A percentile compares a stretch with the other conserved stretches of the same genome.
These are phyloP conservation scores for Mythimna ferrago DNA, from an alignment of 2,888 invertebrate genomes.

Conservation along the genomic window DNA sequence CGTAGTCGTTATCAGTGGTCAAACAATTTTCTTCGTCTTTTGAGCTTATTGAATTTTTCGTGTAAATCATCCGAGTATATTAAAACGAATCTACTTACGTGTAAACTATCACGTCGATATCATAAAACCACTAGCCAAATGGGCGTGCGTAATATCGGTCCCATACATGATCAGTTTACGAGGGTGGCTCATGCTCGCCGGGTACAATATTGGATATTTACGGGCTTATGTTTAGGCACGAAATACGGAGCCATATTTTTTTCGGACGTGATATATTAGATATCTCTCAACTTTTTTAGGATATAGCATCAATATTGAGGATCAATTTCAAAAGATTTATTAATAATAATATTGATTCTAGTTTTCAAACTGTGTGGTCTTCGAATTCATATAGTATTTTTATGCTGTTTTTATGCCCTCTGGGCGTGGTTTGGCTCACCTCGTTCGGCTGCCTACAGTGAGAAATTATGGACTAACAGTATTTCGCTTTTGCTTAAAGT, in stretches of 20 bases:
- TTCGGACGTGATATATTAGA: conserved; percentile 20
- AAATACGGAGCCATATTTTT: conserved; percentile 26
- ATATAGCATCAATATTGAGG: conserved; percentile 34
- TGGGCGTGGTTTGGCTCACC: conserved; percentile 46
- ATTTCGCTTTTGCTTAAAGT: conserved; percentile 25
- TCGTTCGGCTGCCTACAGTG: conserved; percentile 17
- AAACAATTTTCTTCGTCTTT: no score
- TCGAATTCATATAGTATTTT: conserved; percentile 21
- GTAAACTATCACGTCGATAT: conserved; percentile 14
- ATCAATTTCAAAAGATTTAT: conserved; percentile 42
- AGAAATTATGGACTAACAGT: conserved; percentile 42
- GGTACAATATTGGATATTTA: conserved; percentile 35
- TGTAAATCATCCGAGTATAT: conserved; percentile 3
- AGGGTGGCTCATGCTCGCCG: conserved; percentile 27
- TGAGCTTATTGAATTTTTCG: not conserved
- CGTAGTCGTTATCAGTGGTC: not conserved
- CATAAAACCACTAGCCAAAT: conserved; percentile 24
- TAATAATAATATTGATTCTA: conserved; percentile 28
- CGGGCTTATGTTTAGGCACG: conserved; percentile 9
- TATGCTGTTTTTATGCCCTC: conserved; percentile 23
- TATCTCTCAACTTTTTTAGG: conserved; percentile 41
- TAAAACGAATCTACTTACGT: conserved; percentile 2
- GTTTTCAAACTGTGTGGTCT: conserved; percentile 40
- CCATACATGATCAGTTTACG: conserved; percentile 44
- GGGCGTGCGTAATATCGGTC: conserved; percentile 17